Evolutionary conservation across 1,140 invertebrate species (phyloP), one percentile per base, ranked within the genome.

Genomic region (Ceratoteleas bidentatus): DNA sequence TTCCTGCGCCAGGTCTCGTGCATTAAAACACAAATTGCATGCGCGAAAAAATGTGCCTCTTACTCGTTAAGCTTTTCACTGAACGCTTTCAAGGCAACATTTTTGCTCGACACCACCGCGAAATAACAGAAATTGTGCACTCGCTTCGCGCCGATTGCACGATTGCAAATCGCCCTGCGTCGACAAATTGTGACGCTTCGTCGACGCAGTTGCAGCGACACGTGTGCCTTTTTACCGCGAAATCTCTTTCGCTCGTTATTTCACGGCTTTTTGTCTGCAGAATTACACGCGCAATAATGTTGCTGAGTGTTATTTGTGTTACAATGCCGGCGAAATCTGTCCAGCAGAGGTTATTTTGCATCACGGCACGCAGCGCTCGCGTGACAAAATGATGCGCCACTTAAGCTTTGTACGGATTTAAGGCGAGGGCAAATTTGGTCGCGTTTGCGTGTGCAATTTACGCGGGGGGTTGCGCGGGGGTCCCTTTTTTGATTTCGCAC

Each of bases 181-280:
- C 62, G 78, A 75, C 81, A 79, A 83, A 83, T 78, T 79, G 66
- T 65, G n/a, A n/a, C n/a, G n/a, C n/a, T n/a, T n/a, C 34, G 34
- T 36, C 34, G 5, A 72, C 72, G 74, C 73, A 68, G 74, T 81
- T 81, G 66, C 38, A 72, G 36, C 47, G 56, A 58, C 62, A 68
- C 68, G 56, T 60, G 68, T 61, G 36, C 45, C 50, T 74, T 56
- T 13, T 52, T 62, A 40, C 2, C 9, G 34, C n/a, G 6, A 45
- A 45, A 58, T 47, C 32, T 54, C 33, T 66, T 45, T 13, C n/a
- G 11, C 0, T 43, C 53, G n/a, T 54, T 15, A 15, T 13, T 9
- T 4, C 34, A 6, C 34, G 34, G 9, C 34, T 36, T 36, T 36
- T 36, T 36, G 34, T 9, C 8, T 3, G 43, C 7, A 4, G 43